Evolutionary conservation across 1,140 invertebrate species (phyloP), one percentile per base, ranked within the genome.

Genomic region (Globodera ellingtonae): DNA sequence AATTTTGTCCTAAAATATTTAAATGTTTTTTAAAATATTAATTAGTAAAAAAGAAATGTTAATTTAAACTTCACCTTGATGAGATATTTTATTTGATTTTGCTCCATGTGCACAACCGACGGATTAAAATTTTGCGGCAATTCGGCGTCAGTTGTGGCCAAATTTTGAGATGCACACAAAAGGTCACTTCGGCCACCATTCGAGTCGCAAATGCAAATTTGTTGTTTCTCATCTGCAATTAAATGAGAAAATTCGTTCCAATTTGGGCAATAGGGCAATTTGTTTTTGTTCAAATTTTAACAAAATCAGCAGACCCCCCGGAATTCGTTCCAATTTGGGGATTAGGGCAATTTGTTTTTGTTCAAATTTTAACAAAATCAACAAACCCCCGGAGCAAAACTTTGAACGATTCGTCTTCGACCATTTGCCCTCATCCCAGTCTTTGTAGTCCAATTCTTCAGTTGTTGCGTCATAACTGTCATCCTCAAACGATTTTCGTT

Each of bases 1-100:
- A 44, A 80, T 80, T 77, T 77, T 77, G 50, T 77, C 65, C 75
- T 77, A 44, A 9, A 48, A 24, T 35, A 35, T 35, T 35, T 35
- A 35, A 2, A 35, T 35, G 1, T 35, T 35, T 2, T 35, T 59
- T 35, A 10, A 10, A 44, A 44, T 70, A 24, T 47, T 47, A 10
- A 13, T 35, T 10, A 35, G 9, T 47, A 10, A 47, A 70, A 3
- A 18, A 0, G 7, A 35, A 24, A 35, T 35, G 18, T 24, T 18
- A 52, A 52, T 7, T 52, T 7, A 18, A 10, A 18, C 56, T 62
- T 10, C n/a, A 4, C 67, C 67, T 70, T 70, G 24, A 47, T 15
- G 0, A 70, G 18, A 18, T 70, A 70, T 35, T 35, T 70, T 35
- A 70, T 70, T 8, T 44, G 0, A 35, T 70, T 70, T 9, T 70